These are phyloP conservation scores for Heterotis niloticus DNA, from an alignment of 2,113 vertebrate species.

Conservation along the genomic window DNA sequence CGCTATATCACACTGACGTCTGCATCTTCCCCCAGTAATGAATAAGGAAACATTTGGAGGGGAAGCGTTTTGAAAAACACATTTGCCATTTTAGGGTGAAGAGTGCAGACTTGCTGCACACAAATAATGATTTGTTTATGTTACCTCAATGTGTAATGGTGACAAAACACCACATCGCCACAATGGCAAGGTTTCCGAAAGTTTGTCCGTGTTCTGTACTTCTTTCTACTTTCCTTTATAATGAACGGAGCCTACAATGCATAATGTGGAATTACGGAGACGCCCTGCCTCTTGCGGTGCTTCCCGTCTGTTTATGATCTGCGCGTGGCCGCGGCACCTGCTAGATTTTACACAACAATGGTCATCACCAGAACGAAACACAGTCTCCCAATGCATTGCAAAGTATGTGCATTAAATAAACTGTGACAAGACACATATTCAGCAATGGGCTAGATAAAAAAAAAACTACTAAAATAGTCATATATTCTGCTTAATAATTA, in stretches of 20 bases:
- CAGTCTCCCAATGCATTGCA: neutral
- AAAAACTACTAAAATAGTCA: neutral
- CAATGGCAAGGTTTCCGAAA: constrained; percentile 8
- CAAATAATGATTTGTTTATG: constrained; percentile 22
- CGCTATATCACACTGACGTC: constrained; percentile 21
- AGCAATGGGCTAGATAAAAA: neutral
- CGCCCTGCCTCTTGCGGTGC: neutral
- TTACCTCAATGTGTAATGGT: neutral
- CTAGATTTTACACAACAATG: neutral
- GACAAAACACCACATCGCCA: neutral
- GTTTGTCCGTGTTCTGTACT: neutral
- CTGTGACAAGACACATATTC: neutral
- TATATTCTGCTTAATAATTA: neutral
- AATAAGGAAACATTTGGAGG: constrained; percentile 14
- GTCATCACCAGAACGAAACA: neutral
- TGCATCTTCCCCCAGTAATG: constrained; percentile 13
- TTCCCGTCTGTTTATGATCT: neutral
- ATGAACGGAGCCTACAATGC: neutral
- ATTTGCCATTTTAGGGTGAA: neutral
- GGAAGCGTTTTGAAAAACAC: neutral
- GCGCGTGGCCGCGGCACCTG: neutral
- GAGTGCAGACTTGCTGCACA: neutral
- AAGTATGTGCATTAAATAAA: neutral
- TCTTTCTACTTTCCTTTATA: constrained; percentile 14
- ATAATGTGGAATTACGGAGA: neutral